Base-by-base conservation (phyloP, 2,888 invertebrate species). In the Diarsia mendica region DNA sequence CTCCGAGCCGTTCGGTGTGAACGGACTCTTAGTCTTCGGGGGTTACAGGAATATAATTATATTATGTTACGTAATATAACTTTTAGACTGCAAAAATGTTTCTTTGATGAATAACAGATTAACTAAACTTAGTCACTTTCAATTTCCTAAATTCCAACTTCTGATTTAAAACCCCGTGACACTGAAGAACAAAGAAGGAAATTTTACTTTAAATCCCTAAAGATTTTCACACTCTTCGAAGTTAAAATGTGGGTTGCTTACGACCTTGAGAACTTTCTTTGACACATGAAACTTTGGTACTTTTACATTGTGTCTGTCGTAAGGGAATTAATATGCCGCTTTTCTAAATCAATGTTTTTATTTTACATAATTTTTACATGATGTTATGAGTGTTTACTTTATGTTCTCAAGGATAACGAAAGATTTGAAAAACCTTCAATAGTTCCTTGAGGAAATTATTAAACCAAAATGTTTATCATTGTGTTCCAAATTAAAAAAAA, bases 251-350 rank as follows among this genome's bases (percentile, higher is more conserved):
- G 28, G 49, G 51, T 71, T 65, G 33, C 9, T 20, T 20, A 2
- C 1, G 49, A 79, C 33, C 33, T 44, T 78, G n/a, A 53, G 23
- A 61, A 79, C 9, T 71, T 80, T 65, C n/a, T 60, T 73, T 66
- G 64, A 11, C 18, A 48, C 48, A 39, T 33, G 9, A 13, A 20
- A 10, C 44, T 65, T 58, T 58, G 18, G 28, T 28, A 18, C 28
- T 63, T 11, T 63, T 49, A 60, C n/a, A 2, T 10, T 49, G 18
- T n/a, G 4, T 4, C 2, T 5, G 11, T 53, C n/a, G 10, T 1
- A 11, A 33, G 60, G 70, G 28, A 28, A 28, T 18, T 58, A 69
- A 69, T 44, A 72, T 33, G 11, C 4, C 10, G 20, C 28, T 28
- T 65, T 64, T 66, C 2, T 15, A 46, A 23, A 18, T 28, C 46